phyloP scores from a whole-genome alignment of 2,113 vertebrate species.

The Microcebus griseorufus region DNA sequence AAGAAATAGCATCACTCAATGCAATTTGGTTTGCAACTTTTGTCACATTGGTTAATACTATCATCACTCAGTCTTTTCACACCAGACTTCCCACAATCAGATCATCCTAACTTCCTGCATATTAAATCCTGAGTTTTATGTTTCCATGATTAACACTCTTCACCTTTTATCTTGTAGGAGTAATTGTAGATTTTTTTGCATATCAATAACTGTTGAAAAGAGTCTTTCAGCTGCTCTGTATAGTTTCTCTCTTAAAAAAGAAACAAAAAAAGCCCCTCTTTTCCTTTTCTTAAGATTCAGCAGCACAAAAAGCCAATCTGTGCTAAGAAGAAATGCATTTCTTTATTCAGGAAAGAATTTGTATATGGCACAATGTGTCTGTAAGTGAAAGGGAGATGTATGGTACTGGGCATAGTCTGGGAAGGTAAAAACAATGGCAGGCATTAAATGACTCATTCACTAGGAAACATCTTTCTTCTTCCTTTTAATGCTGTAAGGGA shows the following conservation, averaged over 20 bases:
- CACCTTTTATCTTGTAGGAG: constrained; percentile 59
- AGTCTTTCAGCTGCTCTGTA: constrained; percentile 70
- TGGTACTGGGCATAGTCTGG: constrained; percentile 53
- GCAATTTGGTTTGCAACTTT: not conserved
- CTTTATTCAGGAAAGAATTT: constrained; percentile 76
- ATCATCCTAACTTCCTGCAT: not conserved
- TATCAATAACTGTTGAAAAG: constrained; percentile 80
- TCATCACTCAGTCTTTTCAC: not conserved
- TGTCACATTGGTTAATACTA: not conserved
- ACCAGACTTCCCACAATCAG: not conserved
- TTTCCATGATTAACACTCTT: constrained; percentile 43
- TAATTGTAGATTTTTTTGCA: constrained; percentile 79
- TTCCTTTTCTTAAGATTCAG: constrained; percentile 64
- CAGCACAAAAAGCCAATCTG: constrained; percentile 80
- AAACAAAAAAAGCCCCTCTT: not conserved
- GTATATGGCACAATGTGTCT: constrained; percentile 66
- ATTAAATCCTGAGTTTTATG: constrained; percentile 58
- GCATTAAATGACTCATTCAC: constrained; percentile 62
- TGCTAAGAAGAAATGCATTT: constrained; percentile 75
- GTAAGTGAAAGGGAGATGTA: constrained; percentile 75
- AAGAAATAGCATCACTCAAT: not conserved
- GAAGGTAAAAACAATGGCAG: constrained; percentile 72
- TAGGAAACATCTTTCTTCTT: constrained; percentile 63
- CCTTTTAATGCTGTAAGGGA: constrained; percentile 32
- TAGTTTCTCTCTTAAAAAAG: constrained; percentile 76